Evolutionary conservation across 2,113 vertebrate species (phyloP).

Genomic region (Aldabrachelys gigantea): DNA sequence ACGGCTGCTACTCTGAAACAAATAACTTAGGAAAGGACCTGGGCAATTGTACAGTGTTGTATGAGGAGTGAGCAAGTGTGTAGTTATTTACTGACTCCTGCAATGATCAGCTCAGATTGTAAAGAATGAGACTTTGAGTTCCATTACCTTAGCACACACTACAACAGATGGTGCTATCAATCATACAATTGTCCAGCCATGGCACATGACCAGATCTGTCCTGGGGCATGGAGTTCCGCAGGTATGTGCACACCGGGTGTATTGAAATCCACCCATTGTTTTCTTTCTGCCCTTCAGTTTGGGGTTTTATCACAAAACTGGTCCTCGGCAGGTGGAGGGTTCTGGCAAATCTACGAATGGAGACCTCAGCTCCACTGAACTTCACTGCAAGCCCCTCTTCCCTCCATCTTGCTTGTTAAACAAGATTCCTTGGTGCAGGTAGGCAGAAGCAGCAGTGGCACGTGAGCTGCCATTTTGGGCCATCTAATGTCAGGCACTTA

Average conservation of each 20-base stretch:
- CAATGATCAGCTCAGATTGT: background rate
- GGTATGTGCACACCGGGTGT: background rate
- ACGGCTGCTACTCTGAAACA: background rate
- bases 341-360: background rate
- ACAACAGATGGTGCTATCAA: background rate
- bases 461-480: background rate
- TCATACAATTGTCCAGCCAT: background rate
- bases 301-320: background rate
- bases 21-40: background rate
- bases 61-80: background rate
- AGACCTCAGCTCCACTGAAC: background rate
- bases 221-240: background rate
- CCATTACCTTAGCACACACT: background rate
- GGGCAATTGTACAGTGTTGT: background rate
- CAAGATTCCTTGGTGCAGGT: background rate
- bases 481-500: background rate
- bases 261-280: background rate
- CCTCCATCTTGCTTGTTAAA: background rate
- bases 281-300: background rate
- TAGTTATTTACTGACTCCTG: background rate
- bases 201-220: background rate
- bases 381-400: background rate
- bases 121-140: background rate
- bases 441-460: rapidly evolving
- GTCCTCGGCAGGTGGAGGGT: background rate